Evolutionary conservation across 2,113 vertebrate genomes (phyloP).

Genomic region (Panthera uncia): DNA sequence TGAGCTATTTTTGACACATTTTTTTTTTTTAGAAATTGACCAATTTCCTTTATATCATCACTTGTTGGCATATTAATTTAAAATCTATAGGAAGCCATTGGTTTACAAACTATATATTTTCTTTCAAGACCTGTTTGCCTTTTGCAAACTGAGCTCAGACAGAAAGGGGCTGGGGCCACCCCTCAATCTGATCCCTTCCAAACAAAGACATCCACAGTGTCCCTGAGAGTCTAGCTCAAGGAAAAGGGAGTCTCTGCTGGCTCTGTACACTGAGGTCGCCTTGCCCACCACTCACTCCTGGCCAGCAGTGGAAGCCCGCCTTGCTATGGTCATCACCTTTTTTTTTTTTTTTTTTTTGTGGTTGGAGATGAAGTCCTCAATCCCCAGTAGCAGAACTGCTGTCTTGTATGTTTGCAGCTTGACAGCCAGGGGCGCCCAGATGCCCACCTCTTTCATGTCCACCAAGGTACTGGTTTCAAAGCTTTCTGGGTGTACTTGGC

Average conservation of each 20-base stretch:
- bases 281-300: slow-evolving; percentile 78
- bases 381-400: slow-evolving; percentile 93
- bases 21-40: not conserved
- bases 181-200: too few relatives aligned
- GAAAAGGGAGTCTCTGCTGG: too few relatives aligned
- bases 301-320: slow-evolving; percentile 44
- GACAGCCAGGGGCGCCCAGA: slow-evolving; percentile 94
- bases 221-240: too few relatives aligned
- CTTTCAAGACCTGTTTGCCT: not conserved
- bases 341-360: slow-evolving; percentile 84
- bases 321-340: slow-evolving; percentile 88
- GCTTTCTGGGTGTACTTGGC: slow-evolving; percentile 95
- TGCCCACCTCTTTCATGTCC: slow-evolving; percentile 92
- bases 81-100: not conserved
- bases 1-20: not conserved
- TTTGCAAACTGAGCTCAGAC: too few relatives aligned
- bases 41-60: not conserved
- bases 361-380: slow-evolving; percentile 97
- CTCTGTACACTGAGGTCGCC: not conserved
- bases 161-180: too few relatives aligned
- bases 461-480: slow-evolving; percentile 87
- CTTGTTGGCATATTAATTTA: not conserved
- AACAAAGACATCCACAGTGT: too few relatives aligned
- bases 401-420: slow-evolving; percentile 98
- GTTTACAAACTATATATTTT: not conserved